phyloP scores from a whole-genome alignment of 2,797 vertebrate genomes.

The Oreochromis grahami region DNA sequence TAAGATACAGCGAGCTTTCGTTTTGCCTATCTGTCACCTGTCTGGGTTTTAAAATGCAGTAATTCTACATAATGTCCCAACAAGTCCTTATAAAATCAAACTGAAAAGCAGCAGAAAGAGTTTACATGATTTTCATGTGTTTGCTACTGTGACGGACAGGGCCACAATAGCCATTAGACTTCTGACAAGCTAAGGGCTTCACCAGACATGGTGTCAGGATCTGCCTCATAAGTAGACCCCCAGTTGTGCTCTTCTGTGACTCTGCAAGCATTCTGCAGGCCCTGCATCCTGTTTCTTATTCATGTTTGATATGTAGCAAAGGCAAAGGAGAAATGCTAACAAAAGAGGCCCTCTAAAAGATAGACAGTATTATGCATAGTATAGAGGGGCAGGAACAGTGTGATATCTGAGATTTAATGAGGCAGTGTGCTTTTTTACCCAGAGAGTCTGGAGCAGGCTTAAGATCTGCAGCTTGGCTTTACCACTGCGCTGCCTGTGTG shows the following conservation, averaged over 20 bases:
- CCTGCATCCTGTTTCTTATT: conserved; percentile 60
- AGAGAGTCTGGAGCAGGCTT: conserved; percentile 87
- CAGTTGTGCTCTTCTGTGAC: conserved; percentile 53
- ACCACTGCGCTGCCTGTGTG: conserved; percentile 89
- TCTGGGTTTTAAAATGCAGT: conserved; percentile 8
- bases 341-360: conserved; percentile 69
- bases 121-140: conserved; percentile 39
- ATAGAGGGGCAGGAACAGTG: conserved; percentile 64
- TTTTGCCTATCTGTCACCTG: neutral
- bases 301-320: conserved; percentile 67
- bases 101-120: conserved; percentile 16
- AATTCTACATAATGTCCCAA: neutral
- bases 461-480: conserved; percentile 90
- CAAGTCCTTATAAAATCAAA: neutral
- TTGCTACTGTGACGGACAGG: conserved; percentile 47
- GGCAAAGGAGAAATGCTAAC: conserved; percentile 67
- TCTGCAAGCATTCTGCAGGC: conserved; percentile 44
- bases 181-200: conserved; percentile 59
- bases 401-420: conserved; percentile 95
- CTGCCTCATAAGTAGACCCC: conserved; percentile 62
- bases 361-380: conserved; percentile 64
- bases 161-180: conserved; percentile 55
- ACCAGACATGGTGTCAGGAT: conserved; percentile 60
- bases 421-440: conserved; percentile 86
- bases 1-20: neutral